phyloP scores from a whole-genome alignment of 64 coral and sea anemone genomes.

The Orbicella faveolata region DNA sequence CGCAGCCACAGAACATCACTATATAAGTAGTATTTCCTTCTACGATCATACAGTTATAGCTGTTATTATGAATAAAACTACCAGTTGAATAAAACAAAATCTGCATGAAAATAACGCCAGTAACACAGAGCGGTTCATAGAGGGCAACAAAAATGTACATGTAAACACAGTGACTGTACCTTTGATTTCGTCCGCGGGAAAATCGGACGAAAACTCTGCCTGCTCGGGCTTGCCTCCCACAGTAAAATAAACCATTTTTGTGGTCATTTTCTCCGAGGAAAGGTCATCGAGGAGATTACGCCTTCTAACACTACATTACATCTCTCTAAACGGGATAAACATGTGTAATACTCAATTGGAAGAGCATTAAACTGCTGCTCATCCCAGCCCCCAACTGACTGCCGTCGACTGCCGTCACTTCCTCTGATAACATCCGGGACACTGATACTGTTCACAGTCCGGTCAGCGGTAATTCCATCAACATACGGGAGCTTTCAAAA shows the following conservation, averaged over 20 bases:
- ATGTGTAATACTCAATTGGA: not conserved
- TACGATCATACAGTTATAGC: not conserved
- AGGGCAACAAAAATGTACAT: not conserved
- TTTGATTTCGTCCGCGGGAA: slow-evolving; percentile 87
- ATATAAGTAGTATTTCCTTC: not conserved
- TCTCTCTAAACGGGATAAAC: not conserved
- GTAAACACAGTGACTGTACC: slow-evolving; percentile 33
- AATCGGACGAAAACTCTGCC: slow-evolving; percentile 78
- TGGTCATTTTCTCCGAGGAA: slow-evolving; percentile 57
- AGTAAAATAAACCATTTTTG: slow-evolving; percentile 89
- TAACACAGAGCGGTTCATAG: not conserved
- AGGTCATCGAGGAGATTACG: slow-evolving; percentile 2
- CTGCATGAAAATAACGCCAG: not conserved
- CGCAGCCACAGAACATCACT: not conserved
- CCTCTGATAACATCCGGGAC: slow-evolving; percentile 6
- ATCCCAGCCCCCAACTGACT: not conserved
- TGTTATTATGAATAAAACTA: not conserved
- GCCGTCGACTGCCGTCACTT: slow-evolving; percentile 5
- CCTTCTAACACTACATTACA: not conserved
- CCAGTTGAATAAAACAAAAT: not conserved
- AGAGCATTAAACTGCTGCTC: not conserved
- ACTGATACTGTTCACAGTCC: too few species aligned
- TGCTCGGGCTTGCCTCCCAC: slow-evolving; percentile 81
- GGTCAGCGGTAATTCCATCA: not conserved
- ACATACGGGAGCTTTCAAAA: not conserved